Evolutionary conservation across 2,797 vertebrate genomes (phyloP), one percentile per base, ranked within the genome.

Genomic region (Lutjanus argentimaculatus): DNA sequence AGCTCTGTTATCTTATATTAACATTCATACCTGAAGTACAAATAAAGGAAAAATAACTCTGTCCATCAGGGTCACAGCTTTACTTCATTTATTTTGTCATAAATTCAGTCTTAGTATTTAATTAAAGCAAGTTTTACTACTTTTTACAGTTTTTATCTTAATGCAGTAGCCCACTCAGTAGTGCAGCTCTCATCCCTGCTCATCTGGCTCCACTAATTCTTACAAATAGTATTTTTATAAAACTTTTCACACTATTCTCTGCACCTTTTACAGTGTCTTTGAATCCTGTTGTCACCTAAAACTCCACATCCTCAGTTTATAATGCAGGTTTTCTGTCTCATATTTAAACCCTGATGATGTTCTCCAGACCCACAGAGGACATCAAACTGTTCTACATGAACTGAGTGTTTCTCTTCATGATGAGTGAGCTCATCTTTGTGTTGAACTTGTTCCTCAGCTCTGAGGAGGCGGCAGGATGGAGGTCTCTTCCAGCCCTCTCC

Each of bases 381-480:
- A n/a, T 7, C 8, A 42, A 14, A 13, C 51, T 21, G 48, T 55
- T 69, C n/a, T n/a, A n/a, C 15, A 61, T 30, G 40, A 16, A 43
- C 58, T 46, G 14, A 45, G 11, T 42, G 7, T 1, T 48, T 51
- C 25, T 42, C 25, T 67, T 1, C 21, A 12, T 7, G 45, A 25
- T 48, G 46, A 36, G 16, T n/a, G 9, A 52, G 17, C 11, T 40
- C 25, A 36, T 30, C 9, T 25, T 65, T 16, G 63, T 21, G 12
- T 45, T 40, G 2, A 25, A 0, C 21, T 74, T 65, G 42, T 79
- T 57, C 55, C 25, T 30, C 84, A 96, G 96, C 93, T 67, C 89
- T 97, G 89, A 94, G 97, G 92, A 95, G 96, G 90, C 95, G 96
- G 91, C 96, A 96, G 91, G 96, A 95, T 58, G 95, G 94, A 43